A percentile compares a stretch with the other conserved stretches of the same genome.
These are phyloP conservation scores for Eurytemora carolleeae DNA, from an alignment of 1,140 invertebrate genomes.

Conservation along the genomic window DNA sequence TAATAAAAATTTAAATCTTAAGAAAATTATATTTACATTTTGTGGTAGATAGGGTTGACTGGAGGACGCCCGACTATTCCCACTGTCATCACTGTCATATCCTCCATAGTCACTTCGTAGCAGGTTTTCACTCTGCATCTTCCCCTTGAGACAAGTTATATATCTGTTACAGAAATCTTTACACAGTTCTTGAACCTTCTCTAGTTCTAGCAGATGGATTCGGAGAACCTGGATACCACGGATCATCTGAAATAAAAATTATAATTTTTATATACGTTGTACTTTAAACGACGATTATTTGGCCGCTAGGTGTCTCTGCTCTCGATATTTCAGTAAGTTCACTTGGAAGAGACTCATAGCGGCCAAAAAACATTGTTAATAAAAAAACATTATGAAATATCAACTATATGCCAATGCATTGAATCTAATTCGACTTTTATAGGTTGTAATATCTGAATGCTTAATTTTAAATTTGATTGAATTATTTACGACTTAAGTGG, in stretches of 20 bases:
- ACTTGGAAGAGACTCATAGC: no score
- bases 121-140: slow-evolving; percentile 87
- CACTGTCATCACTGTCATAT: slow-evolving; percentile 24
- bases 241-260: slow-evolving; percentile 53
- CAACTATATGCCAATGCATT: no score
- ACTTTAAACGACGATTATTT: no score
- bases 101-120: slow-evolving; percentile 45
- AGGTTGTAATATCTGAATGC: no score
- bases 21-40: not conserved
- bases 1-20: no score
- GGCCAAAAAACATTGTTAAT: no score
- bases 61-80: not conserved
- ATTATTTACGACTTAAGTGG: no score
- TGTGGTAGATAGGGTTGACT: not conserved
- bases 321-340: no score
- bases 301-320: no score
- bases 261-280: not conserved
- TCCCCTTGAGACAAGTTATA: slow-evolving; percentile 82
- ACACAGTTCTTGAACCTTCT: slow-evolving; percentile 88
- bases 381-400: no score
- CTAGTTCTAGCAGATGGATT: slow-evolving; percentile 83
- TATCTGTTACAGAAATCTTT: slow-evolving; percentile 91
- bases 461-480: no score
- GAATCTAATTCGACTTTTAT: no score
- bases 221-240: slow-evolving; percentile 89